Conservation (phyloP, 2,797 vertebrate species). For the Liasis olivaceus region DNA sequence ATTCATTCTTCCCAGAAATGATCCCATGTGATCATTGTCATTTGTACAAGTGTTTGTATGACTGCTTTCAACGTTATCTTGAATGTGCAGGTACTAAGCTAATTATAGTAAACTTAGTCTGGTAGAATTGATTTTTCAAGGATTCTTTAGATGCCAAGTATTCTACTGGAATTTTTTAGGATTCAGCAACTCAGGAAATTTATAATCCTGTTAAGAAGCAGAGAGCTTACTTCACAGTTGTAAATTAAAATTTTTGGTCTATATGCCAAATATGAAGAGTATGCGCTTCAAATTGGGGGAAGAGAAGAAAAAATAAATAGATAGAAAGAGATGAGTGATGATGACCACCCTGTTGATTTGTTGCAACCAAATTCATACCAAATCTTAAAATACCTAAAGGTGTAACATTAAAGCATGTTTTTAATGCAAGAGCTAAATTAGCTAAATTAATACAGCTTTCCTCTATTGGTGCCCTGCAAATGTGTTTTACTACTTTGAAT, state of each 20-base stretch:
- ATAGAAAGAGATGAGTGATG: neutral
- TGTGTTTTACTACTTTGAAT: neutral
- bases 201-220: slow-evolving; percentile 55
- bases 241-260: slow-evolving; percentile 42
- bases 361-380: slow-evolving; percentile 21
- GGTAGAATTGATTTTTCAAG: slow-evolving; percentile 14
- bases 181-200: slow-evolving; percentile 35
- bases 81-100: slow-evolving; percentile 13
- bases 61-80: slow-evolving; percentile 26
- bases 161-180: slow-evolving; percentile 44
- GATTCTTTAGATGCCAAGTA: slow-evolving; percentile 27
- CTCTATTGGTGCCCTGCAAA: neutral
- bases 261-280: slow-evolving; percentile 26
- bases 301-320: slow-evolving; percentile 3
- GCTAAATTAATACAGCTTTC: neutral
- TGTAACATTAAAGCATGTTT: neutral
- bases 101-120: slow-evolving; percentile 6
- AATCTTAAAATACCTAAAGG: slow-evolving; percentile 29
- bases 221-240: slow-evolving; percentile 37
- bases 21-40: neutral
- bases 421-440: neutral
- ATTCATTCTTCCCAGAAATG: slow-evolving; percentile 40
- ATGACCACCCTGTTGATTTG: slow-evolving; percentile 15
- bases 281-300: neutral
- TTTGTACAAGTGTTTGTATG: slow-evolving; percentile 26